Conservation (phyloP, 2,797 vertebrate species). For the Salmo trutta region DNA sequence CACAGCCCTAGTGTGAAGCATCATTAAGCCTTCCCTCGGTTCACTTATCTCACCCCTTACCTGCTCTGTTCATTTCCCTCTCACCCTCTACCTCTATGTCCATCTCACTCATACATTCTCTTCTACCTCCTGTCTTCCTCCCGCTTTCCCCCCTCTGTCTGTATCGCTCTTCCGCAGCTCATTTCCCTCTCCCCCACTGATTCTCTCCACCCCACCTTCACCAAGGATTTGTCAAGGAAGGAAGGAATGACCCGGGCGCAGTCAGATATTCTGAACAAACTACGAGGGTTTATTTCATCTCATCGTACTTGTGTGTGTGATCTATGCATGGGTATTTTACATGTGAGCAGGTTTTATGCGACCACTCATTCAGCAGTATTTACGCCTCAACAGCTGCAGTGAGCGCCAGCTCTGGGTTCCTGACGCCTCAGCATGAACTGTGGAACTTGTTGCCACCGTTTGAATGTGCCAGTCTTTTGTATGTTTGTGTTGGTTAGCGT, state of each 20-base stretch:
- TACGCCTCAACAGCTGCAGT: background rate
- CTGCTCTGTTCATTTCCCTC: conserved; percentile 22
- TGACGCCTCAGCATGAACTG: background rate
- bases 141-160: background rate
- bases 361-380: background rate
- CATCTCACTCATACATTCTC: background rate
- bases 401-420: background rate
- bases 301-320: background rate
- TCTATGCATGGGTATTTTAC: background rate
- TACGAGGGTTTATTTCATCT: background rate
- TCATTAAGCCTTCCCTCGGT: background rate
- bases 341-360: background rate
- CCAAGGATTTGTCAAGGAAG: background rate
- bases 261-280: background rate
- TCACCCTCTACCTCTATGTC: conserved; percentile 16
- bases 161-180: too few relatives aligned
- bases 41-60: background rate
- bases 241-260: background rate
- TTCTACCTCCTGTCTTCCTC: background rate
- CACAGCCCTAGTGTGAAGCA: background rate
- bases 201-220: background rate
- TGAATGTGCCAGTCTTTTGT: background rate
- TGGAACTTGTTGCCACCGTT: background rate
- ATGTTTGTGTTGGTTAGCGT: background rate
- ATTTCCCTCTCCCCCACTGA: background rate